phyloP scores from a whole-genome alignment of 1,140 invertebrate genomes.

The Sitophilus oryzae region DNA sequence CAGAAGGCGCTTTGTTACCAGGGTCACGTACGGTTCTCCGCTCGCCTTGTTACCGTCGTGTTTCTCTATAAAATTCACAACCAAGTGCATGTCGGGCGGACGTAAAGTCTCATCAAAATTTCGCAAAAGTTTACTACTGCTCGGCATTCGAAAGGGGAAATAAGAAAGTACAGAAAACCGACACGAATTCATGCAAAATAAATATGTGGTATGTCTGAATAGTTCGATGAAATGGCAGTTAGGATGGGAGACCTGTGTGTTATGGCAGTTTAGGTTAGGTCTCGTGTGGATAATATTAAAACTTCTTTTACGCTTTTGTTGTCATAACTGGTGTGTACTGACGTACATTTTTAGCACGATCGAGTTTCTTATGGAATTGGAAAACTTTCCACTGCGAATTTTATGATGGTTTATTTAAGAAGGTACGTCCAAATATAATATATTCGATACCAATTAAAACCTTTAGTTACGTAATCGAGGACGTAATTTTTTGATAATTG shows the following conservation, averaged over 20 bases:
- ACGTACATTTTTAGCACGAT: not conserved
- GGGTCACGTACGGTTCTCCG: not conserved
- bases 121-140: constrained; percentile 15
- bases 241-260: not conserved
- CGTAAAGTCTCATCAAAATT: constrained; percentile 19
- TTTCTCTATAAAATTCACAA: constrained; percentile 2
- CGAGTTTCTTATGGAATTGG: not conserved
- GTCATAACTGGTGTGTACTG: not conserved
- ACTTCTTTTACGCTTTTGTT: not conserved
- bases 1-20: not conserved
- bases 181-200: constrained; percentile 1
- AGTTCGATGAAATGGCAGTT: not conserved
- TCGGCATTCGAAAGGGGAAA: constrained; percentile 2
- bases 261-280: not conserved
- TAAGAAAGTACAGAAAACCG: constrained; percentile 1
- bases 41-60: not conserved
- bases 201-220: not conserved
- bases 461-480: too few relatives aligned
- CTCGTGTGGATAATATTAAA: not conserved
- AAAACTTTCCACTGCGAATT: not conserved
- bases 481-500: too few relatives aligned
- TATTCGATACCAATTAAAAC: too few relatives aligned
- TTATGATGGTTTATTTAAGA: too few relatives aligned
- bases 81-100: constrained; percentile 8
- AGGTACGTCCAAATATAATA: too few relatives aligned